phyloP scores from a whole-genome alignment of 2,888 invertebrate species.

The Nysson spinosus region DNA sequence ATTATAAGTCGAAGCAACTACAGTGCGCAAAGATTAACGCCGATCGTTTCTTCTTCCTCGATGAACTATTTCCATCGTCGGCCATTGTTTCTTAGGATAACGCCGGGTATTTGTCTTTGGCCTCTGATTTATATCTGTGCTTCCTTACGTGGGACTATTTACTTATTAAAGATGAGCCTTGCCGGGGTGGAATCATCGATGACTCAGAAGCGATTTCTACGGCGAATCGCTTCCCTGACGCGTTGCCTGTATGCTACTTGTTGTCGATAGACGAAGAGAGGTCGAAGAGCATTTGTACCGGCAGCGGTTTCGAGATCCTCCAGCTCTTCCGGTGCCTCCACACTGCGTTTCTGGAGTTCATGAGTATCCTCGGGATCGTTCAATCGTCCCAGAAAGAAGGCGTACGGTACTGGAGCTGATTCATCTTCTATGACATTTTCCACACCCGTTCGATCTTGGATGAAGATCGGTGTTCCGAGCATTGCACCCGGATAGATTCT shows the following conservation, averaged over 20 bases:
- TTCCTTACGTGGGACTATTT: too few relatives aligned
- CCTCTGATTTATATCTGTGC: slow-evolving; percentile 11
- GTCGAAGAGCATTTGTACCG: slow-evolving; percentile 72
- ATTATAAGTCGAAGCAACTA: too few relatives aligned
- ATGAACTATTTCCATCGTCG: too few relatives aligned
- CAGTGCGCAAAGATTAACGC: too few relatives aligned
- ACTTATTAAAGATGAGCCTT: slow-evolving; percentile 2
- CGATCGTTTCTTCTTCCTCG: too few relatives aligned
- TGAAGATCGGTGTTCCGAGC: slow-evolving; percentile 14
- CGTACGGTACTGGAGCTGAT: slow-evolving; percentile 3
- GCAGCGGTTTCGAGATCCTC: slow-evolving; percentile 72
- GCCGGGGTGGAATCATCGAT: neutral
- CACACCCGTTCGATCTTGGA: neutral
- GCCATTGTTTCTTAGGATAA: too few relatives aligned
- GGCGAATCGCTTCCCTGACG: slow-evolving; percentile 59
- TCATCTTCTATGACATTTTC: neutral
- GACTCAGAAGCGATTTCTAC: slow-evolving; percentile 44
- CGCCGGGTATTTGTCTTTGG: slow-evolving; percentile 8
- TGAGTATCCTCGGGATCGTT: neutral
- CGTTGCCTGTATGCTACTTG: slow-evolving; percentile 73
- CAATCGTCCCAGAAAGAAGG: slow-evolving; percentile 4
- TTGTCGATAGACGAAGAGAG: slow-evolving; percentile 74
- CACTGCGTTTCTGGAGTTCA: slow-evolving; percentile 40
- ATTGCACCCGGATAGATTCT: neutral
- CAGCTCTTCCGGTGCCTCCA: slow-evolving; percentile 12